Evolutionary conservation across 30 jellyfish, hydroid and myxozoan species (phyloP).

Genomic region (Aurelia sp.): DNA sequence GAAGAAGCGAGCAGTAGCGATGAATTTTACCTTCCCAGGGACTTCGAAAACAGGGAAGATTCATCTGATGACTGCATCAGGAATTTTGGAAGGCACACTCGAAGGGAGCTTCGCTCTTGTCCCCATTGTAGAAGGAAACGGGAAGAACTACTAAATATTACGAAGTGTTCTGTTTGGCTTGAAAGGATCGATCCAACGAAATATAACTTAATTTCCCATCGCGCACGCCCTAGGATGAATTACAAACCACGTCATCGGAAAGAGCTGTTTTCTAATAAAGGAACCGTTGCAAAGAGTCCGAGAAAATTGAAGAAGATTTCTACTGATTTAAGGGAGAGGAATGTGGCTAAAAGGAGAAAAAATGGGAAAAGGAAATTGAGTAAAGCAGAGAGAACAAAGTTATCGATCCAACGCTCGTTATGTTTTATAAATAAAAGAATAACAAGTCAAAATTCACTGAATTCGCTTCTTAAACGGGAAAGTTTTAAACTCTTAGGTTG

Average conservation of each 20-base stretch:
- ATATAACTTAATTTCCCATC: background rate
- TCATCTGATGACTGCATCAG: background rate
- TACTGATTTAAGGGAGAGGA: background rate
- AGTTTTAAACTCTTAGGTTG: background rate
- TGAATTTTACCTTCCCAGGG: background rate
- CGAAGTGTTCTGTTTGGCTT: background rate
- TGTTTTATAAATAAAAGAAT: constrained; percentile 3
- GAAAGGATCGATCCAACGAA: background rate
- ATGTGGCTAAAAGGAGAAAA: background rate
- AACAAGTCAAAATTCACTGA: constrained; percentile 15
- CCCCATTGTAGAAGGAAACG: constrained; percentile 2
- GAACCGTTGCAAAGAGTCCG: too few species aligned
- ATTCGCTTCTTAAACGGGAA: constrained; percentile 11
- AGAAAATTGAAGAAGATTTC: background rate
- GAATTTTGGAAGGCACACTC: too few species aligned
- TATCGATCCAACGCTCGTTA: background rate
- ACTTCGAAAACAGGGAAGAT: background rate
- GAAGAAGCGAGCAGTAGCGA: background rate
- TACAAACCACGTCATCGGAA: background rate
- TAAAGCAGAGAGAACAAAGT: background rate
- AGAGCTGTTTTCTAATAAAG: background rate
- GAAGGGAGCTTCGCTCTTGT: background rate
- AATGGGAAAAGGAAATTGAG: background rate
- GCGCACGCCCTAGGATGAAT: background rate
- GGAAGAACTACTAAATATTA: background rate